A percentile compares a stretch with the other conserved stretches of the same genome.
Evolutionary conservation across 2,888 invertebrate genomes (phyloP).

Genomic region (Spisula solida): DNA sequence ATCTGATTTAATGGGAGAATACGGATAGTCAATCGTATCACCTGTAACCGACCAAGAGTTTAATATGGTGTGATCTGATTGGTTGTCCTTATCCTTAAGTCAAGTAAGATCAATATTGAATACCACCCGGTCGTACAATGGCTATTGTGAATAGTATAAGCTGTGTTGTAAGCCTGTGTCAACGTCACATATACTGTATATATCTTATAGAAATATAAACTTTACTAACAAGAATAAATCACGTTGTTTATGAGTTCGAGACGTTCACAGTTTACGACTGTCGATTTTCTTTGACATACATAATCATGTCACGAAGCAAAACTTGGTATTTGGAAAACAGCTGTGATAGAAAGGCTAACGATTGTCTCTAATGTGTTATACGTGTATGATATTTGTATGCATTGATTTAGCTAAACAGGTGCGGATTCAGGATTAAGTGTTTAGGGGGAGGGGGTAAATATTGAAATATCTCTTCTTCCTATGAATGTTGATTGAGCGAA

Average conservation of each 20-base stretch:
- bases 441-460: too few species aligned
- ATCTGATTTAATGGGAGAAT: too few species aligned
- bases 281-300: background rate
- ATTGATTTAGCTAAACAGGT: too few species aligned
- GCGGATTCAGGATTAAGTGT: too few species aligned
- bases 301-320: conserved; percentile 2
- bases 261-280: background rate
- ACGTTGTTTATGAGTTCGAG: background rate
- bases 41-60: too few species aligned
- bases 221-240: background rate
- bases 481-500: too few species aligned
- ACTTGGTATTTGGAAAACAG: background rate
- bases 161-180: background rate
- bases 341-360: background rate
- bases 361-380: background rate
- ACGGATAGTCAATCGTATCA: too few species aligned
- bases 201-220: background rate
- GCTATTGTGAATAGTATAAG: background rate
- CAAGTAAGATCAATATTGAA: too few species aligned
- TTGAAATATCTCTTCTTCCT: too few species aligned
- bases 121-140: too few species aligned
- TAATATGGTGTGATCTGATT: too few species aligned
- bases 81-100: too few species aligned
- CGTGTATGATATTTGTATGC: background rate
- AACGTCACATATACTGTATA: background rate